Evolutionary conservation across 1,140 invertebrate genomes (phyloP).

Genomic region (Bacillus rossius): DNA sequence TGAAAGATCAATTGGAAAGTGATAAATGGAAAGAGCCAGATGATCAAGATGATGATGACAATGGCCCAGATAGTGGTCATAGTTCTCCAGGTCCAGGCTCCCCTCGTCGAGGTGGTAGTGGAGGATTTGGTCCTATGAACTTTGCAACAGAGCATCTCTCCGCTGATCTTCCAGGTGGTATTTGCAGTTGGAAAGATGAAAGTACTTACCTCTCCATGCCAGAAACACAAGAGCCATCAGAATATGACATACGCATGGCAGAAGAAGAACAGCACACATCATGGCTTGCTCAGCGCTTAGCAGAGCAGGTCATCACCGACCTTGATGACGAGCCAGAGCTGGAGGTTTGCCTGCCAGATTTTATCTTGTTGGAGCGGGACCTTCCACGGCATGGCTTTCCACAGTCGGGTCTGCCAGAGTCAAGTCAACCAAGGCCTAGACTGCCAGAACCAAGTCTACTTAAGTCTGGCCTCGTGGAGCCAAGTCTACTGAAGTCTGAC

Average conservation of each 20-base stretch:
- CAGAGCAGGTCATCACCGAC: conserved; percentile 30
- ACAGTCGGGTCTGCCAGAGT: too few species aligned
- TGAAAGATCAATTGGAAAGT: conserved; percentile 30
- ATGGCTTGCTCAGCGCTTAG: conserved; percentile 25
- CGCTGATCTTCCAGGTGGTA: conserved; percentile 67
- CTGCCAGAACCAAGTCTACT: too few species aligned
- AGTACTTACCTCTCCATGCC: conserved; percentile 63
- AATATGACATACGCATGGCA: neutral
- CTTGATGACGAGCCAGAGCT: conserved; percentile 15
- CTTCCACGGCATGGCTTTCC: too few species aligned
- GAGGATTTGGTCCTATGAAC: neutral
- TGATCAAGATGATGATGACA: conserved; percentile 49
- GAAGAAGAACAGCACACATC: conserved; percentile 16
- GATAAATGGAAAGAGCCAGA: conserved; percentile 37
- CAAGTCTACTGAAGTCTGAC: too few species aligned
- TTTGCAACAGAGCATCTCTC: conserved; percentile 55
- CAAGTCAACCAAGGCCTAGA: too few species aligned
- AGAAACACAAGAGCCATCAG: neutral
- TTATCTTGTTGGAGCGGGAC: too few species aligned
- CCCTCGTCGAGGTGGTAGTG: neutral
- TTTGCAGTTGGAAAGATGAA: conserved; percentile 76
- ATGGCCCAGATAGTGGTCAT: conserved; percentile 37
- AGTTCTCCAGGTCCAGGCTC: neutral
- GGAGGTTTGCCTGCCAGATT: neutral
- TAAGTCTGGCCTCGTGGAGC: too few species aligned